Conservation (phyloP, 2,888 invertebrate species). For the Ectemnius lituratus region DNA sequence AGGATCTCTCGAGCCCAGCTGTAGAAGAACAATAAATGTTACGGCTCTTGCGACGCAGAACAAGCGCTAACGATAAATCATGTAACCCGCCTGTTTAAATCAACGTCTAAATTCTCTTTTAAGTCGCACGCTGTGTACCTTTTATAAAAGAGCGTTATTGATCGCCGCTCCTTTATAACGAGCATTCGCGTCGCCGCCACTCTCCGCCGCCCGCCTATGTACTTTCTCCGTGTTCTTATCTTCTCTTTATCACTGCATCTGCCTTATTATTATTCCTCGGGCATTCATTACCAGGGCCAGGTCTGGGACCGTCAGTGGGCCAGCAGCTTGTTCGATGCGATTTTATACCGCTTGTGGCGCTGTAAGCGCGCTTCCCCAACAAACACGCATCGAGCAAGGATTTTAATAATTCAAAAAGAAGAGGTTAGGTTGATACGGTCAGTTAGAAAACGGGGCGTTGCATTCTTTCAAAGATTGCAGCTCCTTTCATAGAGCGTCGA, state of each 20-base stretch:
- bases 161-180: conserved; percentile 50
- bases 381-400: too few species aligned
- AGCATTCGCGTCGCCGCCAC: conserved; percentile 29
- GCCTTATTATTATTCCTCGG: conserved; percentile 42
- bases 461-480: background rate
- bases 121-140: conserved; percentile 51
- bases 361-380: too few species aligned
- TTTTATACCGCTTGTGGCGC: too few species aligned
- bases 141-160: conserved; percentile 53
- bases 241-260: conserved; percentile 42
- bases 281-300: conserved; percentile 32
- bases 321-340: background rate
- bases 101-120: conserved; percentile 57
- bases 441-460: background rate
- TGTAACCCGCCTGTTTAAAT: conserved; percentile 49
- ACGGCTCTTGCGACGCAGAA: conserved; percentile 46
- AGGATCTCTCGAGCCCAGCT: conserved; percentile 22
- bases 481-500: background rate
- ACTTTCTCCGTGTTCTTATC: conserved; percentile 46
- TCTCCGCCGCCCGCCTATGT: conserved; percentile 37
- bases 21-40: conserved; percentile 48
- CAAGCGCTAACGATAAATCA: conserved; percentile 47
- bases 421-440: too few species aligned
- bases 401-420: too few species aligned
- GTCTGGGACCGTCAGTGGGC: background rate